Percentiles rank a stretch among this genome's conserved stretches.
These are phyloP conservation scores for Myrmecophaga tridactyla DNA, from an alignment of 2,113 vertebrate genomes.

Conservation along the genomic window DNA sequence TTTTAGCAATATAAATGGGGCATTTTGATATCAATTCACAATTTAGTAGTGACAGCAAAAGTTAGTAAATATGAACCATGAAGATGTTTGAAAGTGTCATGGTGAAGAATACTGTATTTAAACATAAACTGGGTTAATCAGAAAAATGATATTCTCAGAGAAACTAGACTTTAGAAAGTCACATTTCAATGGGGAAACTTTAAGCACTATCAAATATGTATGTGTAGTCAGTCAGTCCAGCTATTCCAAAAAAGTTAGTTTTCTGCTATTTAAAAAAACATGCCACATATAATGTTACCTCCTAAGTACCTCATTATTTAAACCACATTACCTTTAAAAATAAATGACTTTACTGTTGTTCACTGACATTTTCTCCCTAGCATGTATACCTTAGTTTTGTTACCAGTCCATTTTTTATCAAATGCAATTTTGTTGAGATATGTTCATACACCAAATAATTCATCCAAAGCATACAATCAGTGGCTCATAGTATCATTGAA, in stretches of 20 bases:
- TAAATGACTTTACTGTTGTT: neutral
- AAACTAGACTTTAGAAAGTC: neutral
- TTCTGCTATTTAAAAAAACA: neutral
- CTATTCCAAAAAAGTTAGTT: neutral
- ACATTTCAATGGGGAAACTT: slow-evolving; percentile 16
- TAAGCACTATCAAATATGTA: neutral
- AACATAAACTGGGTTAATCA: slow-evolving; percentile 44
- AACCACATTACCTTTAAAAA: neutral
- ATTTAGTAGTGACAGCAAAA: slow-evolving; percentile 67
- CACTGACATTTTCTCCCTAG: neutral
- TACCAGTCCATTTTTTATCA: too few relatives aligned
- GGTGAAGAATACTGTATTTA: neutral
- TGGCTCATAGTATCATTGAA: too few relatives aligned
- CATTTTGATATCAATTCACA: slow-evolving; percentile 62
- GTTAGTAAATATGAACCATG: slow-evolving; percentile 38
- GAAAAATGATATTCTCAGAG: slow-evolving; percentile 36
- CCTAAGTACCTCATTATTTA: neutral
- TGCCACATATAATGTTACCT: neutral
- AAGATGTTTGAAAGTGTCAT: slow-evolving; percentile 36
- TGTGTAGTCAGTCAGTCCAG: neutral
- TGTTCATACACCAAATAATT: too few relatives aligned
- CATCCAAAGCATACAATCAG: too few relatives aligned
- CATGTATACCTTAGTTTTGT: neutral
- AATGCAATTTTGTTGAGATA: too few relatives aligned
- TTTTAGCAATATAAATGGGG: slow-evolving; percentile 66